phyloP scores from a whole-genome alignment of 2,113 vertebrate species.

The Loxodonta africana region DNA sequence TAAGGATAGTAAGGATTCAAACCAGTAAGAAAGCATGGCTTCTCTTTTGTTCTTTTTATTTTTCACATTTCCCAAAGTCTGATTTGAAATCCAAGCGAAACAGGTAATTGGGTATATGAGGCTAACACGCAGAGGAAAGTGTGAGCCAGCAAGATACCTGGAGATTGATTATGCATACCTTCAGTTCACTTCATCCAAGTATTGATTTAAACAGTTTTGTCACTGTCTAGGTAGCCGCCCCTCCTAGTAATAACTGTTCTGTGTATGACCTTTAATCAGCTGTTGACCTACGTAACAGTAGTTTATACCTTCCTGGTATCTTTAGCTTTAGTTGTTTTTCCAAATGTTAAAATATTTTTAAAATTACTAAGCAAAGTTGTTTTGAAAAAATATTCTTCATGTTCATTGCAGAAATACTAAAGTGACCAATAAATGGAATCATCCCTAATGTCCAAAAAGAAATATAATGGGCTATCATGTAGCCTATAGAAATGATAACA shows the following conservation, averaged over 20 bases:
- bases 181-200: not conserved
- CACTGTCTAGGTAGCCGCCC: not conserved
- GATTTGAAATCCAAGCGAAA: constrained; percentile 43
- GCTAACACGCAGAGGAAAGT: not conserved
- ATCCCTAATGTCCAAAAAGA: not conserved
- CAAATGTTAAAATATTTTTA: constrained; percentile 38
- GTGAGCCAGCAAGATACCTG: not conserved
- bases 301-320: not conserved
- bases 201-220: not conserved
- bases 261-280: not conserved
- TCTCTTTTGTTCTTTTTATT: constrained; percentile 23
- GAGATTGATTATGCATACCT: not conserved
- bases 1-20: not conserved
- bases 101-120: not conserved
- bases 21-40: not conserved
- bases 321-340: constrained; percentile 23
- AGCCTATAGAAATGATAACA: not conserved
- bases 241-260: too few relatives aligned
- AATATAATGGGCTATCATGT: not conserved
- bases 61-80: constrained; percentile 36
- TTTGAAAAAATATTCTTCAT: constrained; percentile 36
- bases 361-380: constrained; percentile 25
- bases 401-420: constrained; percentile 44
- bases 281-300: not conserved
- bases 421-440: not conserved